phyloP scores from a whole-genome alignment of 1,140 invertebrate species.

The Drosophila melanica region DNA sequence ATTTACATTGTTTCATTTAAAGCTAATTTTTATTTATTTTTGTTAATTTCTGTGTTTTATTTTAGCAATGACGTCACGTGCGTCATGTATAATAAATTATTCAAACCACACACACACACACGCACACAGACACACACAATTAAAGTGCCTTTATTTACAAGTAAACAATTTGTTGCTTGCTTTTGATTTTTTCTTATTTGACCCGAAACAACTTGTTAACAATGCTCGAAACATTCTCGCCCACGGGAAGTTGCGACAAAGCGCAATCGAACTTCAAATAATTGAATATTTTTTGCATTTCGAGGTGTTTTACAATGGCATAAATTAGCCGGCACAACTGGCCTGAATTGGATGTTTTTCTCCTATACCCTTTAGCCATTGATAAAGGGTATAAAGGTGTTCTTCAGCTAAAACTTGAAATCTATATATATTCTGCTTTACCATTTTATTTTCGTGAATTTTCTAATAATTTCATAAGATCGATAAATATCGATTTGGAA shows the following conservation, averaged over 20 bases:
- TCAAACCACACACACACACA: not conserved
- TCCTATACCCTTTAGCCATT: too few species aligned
- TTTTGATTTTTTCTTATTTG: slow-evolving; percentile 7
- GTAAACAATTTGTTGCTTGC: slow-evolving; percentile 20
- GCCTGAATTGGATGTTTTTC: slow-evolving; percentile 5
- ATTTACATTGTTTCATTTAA: slow-evolving; percentile 13
- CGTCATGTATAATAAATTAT: slow-evolving; percentile 18
- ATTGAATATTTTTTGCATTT: slow-evolving; percentile 25
- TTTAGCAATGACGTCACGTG: slow-evolving; percentile 36
- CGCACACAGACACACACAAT: not conserved
- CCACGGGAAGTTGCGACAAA: slow-evolving; percentile 17
- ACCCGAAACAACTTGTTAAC: slow-evolving; percentile 41
- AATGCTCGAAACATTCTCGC: slow-evolving; percentile 1
- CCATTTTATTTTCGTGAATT: too few species aligned
- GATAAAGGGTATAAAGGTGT: too few species aligned
- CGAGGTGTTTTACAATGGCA: slow-evolving; percentile 29
- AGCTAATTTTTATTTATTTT: slow-evolving; percentile 20
- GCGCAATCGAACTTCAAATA: slow-evolving; percentile 38
- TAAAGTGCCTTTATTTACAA: slow-evolving; percentile 16
- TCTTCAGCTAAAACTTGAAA: too few species aligned
- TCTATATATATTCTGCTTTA: too few species aligned
- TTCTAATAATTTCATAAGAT: too few species aligned
- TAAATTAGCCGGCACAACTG: slow-evolving; percentile 31
- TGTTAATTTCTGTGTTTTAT: slow-evolving; percentile 10
- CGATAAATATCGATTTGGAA: too few species aligned